Percentiles rank a stretch among this genome's conserved stretches.
Evolutionary conservation across 1,140 invertebrate genomes (phyloP).

Genomic region (Orius laevigatus): DNA sequence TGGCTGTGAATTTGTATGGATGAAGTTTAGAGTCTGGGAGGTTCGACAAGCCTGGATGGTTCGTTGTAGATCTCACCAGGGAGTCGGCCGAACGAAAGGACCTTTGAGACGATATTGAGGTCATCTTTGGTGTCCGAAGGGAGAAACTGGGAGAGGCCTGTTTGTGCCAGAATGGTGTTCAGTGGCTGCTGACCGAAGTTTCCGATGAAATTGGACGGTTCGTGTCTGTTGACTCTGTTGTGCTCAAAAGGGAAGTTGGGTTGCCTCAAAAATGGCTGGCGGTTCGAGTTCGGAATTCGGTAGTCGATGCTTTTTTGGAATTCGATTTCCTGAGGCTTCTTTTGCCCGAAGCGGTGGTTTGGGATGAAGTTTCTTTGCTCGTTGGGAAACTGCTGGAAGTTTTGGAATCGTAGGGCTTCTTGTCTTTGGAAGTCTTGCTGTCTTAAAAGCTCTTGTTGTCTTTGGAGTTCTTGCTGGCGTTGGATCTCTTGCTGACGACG

Average conservation of each 20-base stretch:
- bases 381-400: slow-evolving; percentile 17
- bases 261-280: slow-evolving; percentile 1
- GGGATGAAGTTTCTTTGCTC: slow-evolving; percentile 4
- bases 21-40: no score
- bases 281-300: slow-evolving; percentile 18
- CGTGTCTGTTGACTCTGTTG: slow-evolving; percentile 21
- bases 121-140: slow-evolving; percentile 38
- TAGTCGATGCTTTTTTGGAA: slow-evolving; percentile 29
- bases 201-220: slow-evolving; percentile 19
- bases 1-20: no score
- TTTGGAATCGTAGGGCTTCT: slow-evolving; percentile 20
- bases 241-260: slow-evolving; percentile 24
- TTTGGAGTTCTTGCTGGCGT: slow-evolving; percentile 12
- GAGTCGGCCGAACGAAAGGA: slow-evolving; percentile 27
- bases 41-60: no score
- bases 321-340: slow-evolving; percentile 21
- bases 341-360: slow-evolving; percentile 14
- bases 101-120: slow-evolving; percentile 62
- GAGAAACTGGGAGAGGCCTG: slow-evolving; percentile 35
- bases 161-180: slow-evolving; percentile 34
- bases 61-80: no score
- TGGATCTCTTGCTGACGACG: slow-evolving; percentile 13
- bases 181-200: slow-evolving; percentile 30
- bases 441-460: slow-evolving; percentile 22
- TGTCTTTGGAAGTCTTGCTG: slow-evolving; percentile 10